phyloP scores from a whole-genome alignment of 1,140 invertebrate species.

The Bombus confusus region DNA sequence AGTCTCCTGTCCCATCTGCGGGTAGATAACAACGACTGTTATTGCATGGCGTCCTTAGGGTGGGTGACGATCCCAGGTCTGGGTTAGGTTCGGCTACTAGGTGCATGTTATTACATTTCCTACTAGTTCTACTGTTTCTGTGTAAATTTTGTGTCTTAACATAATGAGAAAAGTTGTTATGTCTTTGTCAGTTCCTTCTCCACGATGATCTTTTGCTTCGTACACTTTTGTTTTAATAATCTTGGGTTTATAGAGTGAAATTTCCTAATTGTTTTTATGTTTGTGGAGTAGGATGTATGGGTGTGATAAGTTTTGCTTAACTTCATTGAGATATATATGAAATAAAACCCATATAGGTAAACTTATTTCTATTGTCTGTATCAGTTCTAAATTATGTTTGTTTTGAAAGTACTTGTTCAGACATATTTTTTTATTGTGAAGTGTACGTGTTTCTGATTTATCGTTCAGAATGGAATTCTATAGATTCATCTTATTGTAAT shows the following conservation, averaged over 20 bases:
- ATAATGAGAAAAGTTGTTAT: not conserved
- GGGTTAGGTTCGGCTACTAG: conserved; percentile 38
- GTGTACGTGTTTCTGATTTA: not conserved
- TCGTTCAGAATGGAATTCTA: not conserved
- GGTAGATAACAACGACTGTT: conserved; percentile 81
- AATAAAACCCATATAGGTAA: not conserved
- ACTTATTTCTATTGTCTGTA: not conserved
- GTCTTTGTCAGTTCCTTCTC: not conserved
- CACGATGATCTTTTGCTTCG: not conserved
- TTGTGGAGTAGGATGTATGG: not conserved
- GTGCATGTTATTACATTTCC: conserved; percentile 5
- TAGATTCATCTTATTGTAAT: not conserved
- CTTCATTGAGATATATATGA: not conserved
- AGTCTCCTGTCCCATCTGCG: conserved; percentile 86
- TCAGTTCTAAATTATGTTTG: not conserved
- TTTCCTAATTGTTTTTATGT: not conserved
- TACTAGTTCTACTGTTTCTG: not conserved
- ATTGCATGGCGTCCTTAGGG: conserved; percentile 53
- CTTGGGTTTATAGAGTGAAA: not conserved
- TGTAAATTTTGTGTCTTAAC: not conserved
- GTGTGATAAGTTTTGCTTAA: not conserved
- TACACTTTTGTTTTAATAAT: not conserved
- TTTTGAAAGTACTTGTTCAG: not conserved
- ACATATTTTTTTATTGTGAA: not conserved
- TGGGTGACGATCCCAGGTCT: conserved; percentile 44